Conservation (phyloP, 2,113 vertebrate species). For the Thryonomys swinderianus region DNA sequence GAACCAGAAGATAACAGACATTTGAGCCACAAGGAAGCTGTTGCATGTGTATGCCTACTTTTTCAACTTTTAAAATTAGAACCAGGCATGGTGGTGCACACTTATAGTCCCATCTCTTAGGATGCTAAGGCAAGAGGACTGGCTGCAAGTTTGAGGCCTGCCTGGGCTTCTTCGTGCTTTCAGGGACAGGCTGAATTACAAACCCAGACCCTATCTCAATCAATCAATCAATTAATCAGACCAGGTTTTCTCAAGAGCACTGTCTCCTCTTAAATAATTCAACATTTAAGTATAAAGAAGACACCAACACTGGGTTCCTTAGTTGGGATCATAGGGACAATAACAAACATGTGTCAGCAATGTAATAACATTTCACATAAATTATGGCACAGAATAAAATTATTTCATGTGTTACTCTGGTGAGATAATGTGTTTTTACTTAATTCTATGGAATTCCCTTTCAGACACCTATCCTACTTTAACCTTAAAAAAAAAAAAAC, state of each 20-base stretch:
- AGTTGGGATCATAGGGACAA: background rate
- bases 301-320: background rate
- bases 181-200: background rate
- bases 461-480: background rate
- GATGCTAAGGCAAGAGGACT: background rate
- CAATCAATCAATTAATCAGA: background rate
- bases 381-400: conserved; percentile 13
- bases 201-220: background rate
- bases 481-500: conserved; percentile 4
- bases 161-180: background rate
- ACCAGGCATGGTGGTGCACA: background rate
- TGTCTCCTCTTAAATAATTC: conserved; percentile 2
- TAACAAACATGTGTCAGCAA: background rate
- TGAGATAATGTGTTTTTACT: background rate
- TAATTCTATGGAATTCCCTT: background rate
- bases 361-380: conserved; percentile 2
- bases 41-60: background rate
- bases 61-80: background rate
- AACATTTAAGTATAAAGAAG: conserved; percentile 39
- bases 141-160: background rate
- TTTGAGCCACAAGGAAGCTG: background rate
- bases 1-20: background rate
- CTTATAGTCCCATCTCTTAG: background rate
- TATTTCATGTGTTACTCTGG: background rate
- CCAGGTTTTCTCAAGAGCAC: background rate